These are phyloP conservation scores for Armadillidium nasatum DNA, from an alignment of 1,140 invertebrate species.

Conservation along the genomic window DNA sequence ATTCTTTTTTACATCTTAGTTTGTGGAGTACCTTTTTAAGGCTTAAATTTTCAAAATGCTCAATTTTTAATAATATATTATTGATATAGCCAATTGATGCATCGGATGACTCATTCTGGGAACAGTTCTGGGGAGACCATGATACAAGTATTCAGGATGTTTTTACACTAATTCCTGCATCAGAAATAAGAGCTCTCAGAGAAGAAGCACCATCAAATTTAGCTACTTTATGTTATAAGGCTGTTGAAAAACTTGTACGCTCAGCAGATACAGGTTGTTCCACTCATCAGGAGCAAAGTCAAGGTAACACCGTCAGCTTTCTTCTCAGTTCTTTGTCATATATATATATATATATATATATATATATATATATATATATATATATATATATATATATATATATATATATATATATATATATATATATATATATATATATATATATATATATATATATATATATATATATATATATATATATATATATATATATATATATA, in stretches of 20 bases:
- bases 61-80: not conserved
- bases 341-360: too few relatives aligned
- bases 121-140: constrained; percentile 97
- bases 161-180: constrained; percentile 89
- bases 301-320: not conserved
- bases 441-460: too few relatives aligned
- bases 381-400: too few relatives aligned
- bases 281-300: constrained; percentile 83
- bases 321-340: not conserved
- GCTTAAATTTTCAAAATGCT: not conserved
- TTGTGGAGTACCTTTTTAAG: too few relatives aligned
- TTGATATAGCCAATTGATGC: constrained; percentile 74
- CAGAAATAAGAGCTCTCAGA: constrained; percentile 84
- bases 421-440: too few relatives aligned
- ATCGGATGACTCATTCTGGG: constrained; percentile 92
- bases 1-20: not conserved
- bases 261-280: constrained; percentile 89
- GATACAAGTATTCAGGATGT: constrained; percentile 92
- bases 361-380: too few relatives aligned
- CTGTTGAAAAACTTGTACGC: constrained; percentile 90
- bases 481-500: too few relatives aligned
- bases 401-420: too few relatives aligned
- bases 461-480: too few relatives aligned
- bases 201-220: constrained; percentile 97
- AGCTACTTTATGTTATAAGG: constrained; percentile 97